Conservation (phyloP, 2,888 invertebrate genomes). For the Beris morrisii region DNA sequence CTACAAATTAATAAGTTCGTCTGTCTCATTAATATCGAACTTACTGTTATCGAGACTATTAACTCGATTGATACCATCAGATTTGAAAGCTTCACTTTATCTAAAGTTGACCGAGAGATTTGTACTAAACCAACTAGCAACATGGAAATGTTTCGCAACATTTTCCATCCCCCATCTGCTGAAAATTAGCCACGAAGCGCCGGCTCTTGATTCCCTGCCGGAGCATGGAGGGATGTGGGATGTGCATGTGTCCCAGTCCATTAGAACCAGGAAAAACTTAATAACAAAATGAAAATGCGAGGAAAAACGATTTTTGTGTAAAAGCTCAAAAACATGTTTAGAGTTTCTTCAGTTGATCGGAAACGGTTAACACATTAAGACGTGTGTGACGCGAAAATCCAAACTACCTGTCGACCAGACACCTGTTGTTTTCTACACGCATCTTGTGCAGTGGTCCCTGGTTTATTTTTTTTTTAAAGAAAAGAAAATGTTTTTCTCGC, state of each 20-base stretch:
- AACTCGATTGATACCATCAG: too few species aligned
- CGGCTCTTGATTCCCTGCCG: background rate
- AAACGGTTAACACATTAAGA: conserved; percentile 36
- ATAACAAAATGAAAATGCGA: conserved; percentile 14
- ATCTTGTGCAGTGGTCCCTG: conserved; percentile 34
- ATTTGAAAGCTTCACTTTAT: too few species aligned
- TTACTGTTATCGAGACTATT: too few species aligned
- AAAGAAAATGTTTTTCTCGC: too few species aligned
- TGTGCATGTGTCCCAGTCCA: background rate
- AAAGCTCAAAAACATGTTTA: conserved; percentile 34
- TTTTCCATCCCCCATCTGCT: too few species aligned
- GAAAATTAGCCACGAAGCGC: too few species aligned
- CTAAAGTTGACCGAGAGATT: too few species aligned
- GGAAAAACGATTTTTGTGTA: conserved; percentile 24
- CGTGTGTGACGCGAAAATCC: conserved; percentile 15
- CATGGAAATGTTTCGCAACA: too few species aligned
- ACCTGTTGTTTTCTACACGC: conserved; percentile 30
- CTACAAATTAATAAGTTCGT: too few species aligned
- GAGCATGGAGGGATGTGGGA: background rate
- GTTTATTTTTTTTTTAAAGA: too few species aligned
- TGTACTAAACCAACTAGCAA: too few species aligned
- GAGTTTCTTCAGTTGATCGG: conserved; percentile 35
- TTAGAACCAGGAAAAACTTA: conserved; percentile 11
- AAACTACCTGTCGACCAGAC: conserved; percentile 17
- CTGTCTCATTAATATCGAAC: too few species aligned